Evolutionary conservation across 2,888 invertebrate genomes (phyloP).

Genomic region (Phaonia tiefii): DNA sequence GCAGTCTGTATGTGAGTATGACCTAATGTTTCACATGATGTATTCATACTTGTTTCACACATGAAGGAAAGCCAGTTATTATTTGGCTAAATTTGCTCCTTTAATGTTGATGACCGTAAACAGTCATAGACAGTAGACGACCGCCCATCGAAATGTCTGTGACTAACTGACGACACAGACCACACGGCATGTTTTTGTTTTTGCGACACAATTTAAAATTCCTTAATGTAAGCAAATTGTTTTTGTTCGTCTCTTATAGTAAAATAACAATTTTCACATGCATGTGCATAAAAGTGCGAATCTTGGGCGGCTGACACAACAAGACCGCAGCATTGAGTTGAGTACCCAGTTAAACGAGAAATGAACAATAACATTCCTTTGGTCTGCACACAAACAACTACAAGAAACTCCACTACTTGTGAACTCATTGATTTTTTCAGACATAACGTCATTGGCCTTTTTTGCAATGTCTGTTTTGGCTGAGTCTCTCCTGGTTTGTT

Average conservation of each 20-base stretch:
- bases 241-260: neutral
- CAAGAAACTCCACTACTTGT: neutral
- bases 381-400: neutral
- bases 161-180: constrained; percentile 31
- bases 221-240: constrained; percentile 20
- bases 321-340: neutral
- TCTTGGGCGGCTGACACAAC: neutral
- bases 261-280: constrained; percentile 34
- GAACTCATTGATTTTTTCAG: constrained; percentile 26
- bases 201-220: constrained; percentile 6
- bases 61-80: neutral
- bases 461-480: constrained; percentile 11
- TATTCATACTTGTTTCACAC: no score
- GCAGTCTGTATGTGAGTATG: no score
- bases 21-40: no score
- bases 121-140: constrained; percentile 30
- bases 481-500: neutral
- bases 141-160: constrained; percentile 11
- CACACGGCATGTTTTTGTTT: constrained; percentile 44
- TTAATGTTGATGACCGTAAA: constrained; percentile 55
- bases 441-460: constrained; percentile 45
- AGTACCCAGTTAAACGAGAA: constrained; percentile 33
- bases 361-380: constrained; percentile 33
- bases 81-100: constrained; percentile 7
- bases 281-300: neutral